Percentiles rank a stretch among this genome's conserved stretches.
Evolutionary conservation across 2,888 invertebrate species (phyloP).

Genomic region (Sceliomorpha sp.): DNA sequence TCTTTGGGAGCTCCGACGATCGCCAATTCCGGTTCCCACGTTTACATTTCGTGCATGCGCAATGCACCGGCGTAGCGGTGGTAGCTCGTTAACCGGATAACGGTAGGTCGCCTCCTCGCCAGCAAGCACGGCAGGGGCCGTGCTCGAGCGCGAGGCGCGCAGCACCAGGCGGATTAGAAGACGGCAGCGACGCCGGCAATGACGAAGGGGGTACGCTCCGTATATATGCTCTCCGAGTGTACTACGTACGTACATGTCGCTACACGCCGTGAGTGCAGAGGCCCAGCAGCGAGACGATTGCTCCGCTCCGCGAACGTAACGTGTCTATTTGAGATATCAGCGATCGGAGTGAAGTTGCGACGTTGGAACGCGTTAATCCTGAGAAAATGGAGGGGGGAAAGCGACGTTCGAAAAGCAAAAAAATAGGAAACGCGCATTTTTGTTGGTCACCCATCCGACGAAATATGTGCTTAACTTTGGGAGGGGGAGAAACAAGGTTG

Average conservation of each 20-base stretch:
- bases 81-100: slow-evolving; percentile 80
- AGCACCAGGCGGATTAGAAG: too few relatives aligned
- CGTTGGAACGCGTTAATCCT: slow-evolving; percentile 23
- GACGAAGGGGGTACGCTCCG: too few relatives aligned
- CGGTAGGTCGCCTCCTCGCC: slow-evolving; percentile 74
- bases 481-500: too few relatives aligned
- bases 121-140: slow-evolving; percentile 30
- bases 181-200: not conserved
- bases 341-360: slow-evolving; percentile 64
- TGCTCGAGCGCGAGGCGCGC: slow-evolving; percentile 7
- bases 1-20: slow-evolving; percentile 60
- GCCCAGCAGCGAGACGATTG: too few relatives aligned
- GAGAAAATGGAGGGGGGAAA: too few relatives aligned
- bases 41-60: slow-evolving; percentile 81
- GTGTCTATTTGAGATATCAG: slow-evolving; percentile 77
- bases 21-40: slow-evolving; percentile 80
- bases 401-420: too few relatives aligned
- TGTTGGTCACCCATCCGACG: too few relatives aligned
- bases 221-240: not conserved
- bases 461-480: too few relatives aligned
- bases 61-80: slow-evolving; percentile 77
- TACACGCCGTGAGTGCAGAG: slow-evolving; percentile 17
- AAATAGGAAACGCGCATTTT: too few relatives aligned
- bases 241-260: slow-evolving; percentile 4
- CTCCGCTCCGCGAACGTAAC: slow-evolving; percentile 65